Evolutionary conservation across 2,888 invertebrate species (phyloP), one percentile per base, ranked within the genome.

Genomic region (Branchellion lobata): DNA sequence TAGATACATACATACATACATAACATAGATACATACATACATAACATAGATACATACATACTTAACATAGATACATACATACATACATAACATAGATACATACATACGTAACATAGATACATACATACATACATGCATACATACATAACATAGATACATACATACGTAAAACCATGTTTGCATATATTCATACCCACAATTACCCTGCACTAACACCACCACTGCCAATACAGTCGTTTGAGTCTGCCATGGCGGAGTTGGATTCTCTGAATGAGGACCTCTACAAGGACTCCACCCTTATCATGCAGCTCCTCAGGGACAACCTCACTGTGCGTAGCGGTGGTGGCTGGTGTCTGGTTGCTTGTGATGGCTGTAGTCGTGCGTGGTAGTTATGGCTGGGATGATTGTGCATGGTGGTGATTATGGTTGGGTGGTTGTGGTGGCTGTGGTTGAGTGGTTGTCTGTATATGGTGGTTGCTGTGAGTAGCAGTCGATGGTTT

Each of bases 241-340:
- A 99, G 91, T 97, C 98, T 89, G 99, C 98, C 90, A 99, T 99
- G 91, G 97, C 98, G 86, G 96, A 98, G 90, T 91, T 99, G 91
- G 98, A 99, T 91, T 96, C 97, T 88, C 90, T 99, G 89, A 97
- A 97, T 90, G 98, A 99, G 91, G 98, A 99, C 91, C 96, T 96
- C 88, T 98, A 98, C 92, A 99, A 99, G 92, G 98, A 99, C 92
- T 96, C 96, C 88, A 99, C 98, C 88, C 92, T 99, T 89, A 99
- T 99, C 90, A 99, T 99, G 98, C 98, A 98, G 92, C 92, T 99
- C 90, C 92, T 99, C 80, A 85, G 90, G 84, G 90, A 90, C 85
- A 90, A 90, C 85, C 86, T 90, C 80, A 90, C 90, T 51, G 83
- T 83, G 73, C 80, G 82, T 82, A 1, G 1, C 40, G 3, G 18